Evolutionary conservation across 2,888 invertebrate species (phyloP), one percentile per base, ranked within the genome.

Genomic region (Anaspis maculata): DNA sequence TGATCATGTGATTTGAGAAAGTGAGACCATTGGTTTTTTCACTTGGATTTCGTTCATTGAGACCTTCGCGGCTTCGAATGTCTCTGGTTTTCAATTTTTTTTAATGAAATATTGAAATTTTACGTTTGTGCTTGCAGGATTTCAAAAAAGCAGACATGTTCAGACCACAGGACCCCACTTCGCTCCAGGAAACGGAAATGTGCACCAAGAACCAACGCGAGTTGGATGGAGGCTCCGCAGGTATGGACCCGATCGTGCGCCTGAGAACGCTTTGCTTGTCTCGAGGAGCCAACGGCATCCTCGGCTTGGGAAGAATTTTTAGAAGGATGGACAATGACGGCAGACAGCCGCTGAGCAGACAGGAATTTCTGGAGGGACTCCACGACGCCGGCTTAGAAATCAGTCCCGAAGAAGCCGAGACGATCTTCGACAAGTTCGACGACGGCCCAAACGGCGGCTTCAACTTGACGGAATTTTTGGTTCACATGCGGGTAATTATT

Each of bases 271-370:
- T 86, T 43, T 92, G 94, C 62, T 71, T 94, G 31, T 72, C 83
- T 1, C 73, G 92, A 39, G 96, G 95, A 12, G 83, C 90, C 15
- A 77, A 76, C 14, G 94, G 94, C 32, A 90, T 96, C 57, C 72
- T 94, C 52, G 87, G 85, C 1, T 68, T 96, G 27, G 86, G 84
- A 52, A 82, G 89, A 85, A 67, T 83, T 45, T 94, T 96, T 64
- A 79, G 89, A 29, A 74, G 84, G 30, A 87, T 95, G 83, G 94
- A 96, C 58, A 86, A 92, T 41, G 91, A 95, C 61, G 87, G 84
- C 25, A 92, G 79, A 65, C 84, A 83, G 59, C 72, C 77, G 25
- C 61, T 96, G 36, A 87, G 76, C 55, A 68, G 76, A 38, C 83
- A 85, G 9, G 94, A 95, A 63, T 92, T 96, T 60, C 59, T 70